Base-by-base conservation (phyloP, 2,888 invertebrate species). In the Stenurella melanura region DNA sequence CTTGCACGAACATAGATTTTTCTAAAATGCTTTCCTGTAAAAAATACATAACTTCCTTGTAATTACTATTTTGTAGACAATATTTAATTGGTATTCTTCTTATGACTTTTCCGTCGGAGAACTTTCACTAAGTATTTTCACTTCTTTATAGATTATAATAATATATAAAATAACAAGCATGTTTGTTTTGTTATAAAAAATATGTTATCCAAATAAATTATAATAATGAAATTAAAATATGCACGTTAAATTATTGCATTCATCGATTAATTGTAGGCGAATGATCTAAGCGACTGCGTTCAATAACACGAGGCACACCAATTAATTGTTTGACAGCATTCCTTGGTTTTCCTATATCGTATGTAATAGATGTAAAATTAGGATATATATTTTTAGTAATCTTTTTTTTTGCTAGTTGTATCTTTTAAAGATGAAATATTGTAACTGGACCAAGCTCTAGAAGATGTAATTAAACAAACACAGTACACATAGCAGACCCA, bases 121-220 rank as follows among this genome's bases (percentile, higher is more conserved):
- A 50, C 50, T 50, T 50, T 50, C 50, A 50, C 50, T 50, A n/a
- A n/a, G n/a, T n/a, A 50, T 50, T 50, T 50, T 50, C 50, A 50
- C 50, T 50, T 50, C n/a, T n/a, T n/a, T 6, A 50, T n/a, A 50
- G 4, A 50, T 50, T 50, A 34, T 9, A 42, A 15, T 50, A 50
- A n/a, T n/a, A 50, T n/a, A 50, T 5, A n/a, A n/a, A n/a, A 50
- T 50, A 1, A 50, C n/a, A 50, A 4, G n/a, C 7, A 15, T 50
- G n/a, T 50, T 50, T 50, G 50, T 50, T 50, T 3, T 50, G 3
- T n/a, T n/a, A 7, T 6, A 50, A 50, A n/a, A 50, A 50, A 4
- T 50, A 50, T 12, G n/a, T 50, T 4, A 50, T 50, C 4, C n/a
- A 50, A 50, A 15, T 50, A 50, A 50, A 50, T 50, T 42, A 42